Evolutionary conservation across 2,113 vertebrate genomes (phyloP).

Genomic region (Verasper variegatus): DNA sequence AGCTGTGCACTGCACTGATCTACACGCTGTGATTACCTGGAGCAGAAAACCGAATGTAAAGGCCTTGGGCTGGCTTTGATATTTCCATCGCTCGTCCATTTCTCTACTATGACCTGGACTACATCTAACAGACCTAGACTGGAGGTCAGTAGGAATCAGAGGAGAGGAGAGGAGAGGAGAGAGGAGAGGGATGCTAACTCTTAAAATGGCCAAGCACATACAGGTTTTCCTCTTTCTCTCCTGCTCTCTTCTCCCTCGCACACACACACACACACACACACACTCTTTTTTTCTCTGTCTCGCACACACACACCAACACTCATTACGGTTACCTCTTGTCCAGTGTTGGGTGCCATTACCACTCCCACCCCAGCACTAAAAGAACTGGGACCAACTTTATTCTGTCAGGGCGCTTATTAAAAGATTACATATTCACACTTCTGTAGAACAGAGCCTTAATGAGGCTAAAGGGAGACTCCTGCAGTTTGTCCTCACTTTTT

Average conservation of each 20-base stretch:
- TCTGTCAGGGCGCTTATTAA: conserved; percentile 80
- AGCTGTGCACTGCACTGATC: conserved; percentile 60
- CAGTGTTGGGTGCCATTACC: conserved; percentile 68
- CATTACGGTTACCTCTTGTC: conserved; percentile 69
- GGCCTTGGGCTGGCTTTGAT: conserved; percentile 85
- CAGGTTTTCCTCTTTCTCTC: conserved; percentile 1
- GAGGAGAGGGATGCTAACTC: conserved; percentile 16
- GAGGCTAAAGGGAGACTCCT: conserved; percentile 73
- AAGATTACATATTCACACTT: conserved; percentile 82
- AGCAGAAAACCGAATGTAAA: conserved; percentile 79
- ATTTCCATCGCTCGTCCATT: conserved; percentile 77
- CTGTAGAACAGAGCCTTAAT: conserved; percentile 77
- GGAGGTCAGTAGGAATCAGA: conserved; percentile 80
- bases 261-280: conserved; percentile 20
- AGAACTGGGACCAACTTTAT: conserved; percentile 72
- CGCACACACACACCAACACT: conserved; percentile 39
- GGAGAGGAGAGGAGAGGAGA: conserved; percentile 11
- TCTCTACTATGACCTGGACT: conserved; percentile 80
- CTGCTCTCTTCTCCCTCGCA: not conserved
- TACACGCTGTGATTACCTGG: conserved; percentile 75
- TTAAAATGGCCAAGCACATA: conserved; percentile 16
- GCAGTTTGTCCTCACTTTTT: conserved; percentile 64
- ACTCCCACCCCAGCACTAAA: conserved; percentile 70
- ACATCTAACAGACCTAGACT: conserved; percentile 82
- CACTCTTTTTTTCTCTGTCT: conserved; percentile 33